phyloP scores from a whole-genome alignment of 2,888 invertebrate genomes.

The Cantharis flavilabris region DNA sequence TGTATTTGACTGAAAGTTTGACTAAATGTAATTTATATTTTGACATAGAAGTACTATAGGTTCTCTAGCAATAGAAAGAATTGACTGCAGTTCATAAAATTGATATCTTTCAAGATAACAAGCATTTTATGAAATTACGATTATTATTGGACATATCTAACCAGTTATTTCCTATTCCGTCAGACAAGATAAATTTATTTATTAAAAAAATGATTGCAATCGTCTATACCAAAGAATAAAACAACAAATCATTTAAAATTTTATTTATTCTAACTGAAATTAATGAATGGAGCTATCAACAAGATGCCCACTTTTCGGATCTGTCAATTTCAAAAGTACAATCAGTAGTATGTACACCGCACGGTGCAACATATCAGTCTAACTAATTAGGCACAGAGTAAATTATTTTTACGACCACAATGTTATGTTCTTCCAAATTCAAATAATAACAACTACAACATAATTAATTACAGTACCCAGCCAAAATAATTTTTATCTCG shows the following conservation, averaged over 20 bases:
- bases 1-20: too few species aligned
- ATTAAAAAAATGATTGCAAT: not conserved
- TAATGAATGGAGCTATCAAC: slow-evolving; percentile 54
- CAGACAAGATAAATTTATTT: not conserved
- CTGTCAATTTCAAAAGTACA: slow-evolving; percentile 38
- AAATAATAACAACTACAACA: not conserved
- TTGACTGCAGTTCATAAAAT: too few species aligned
- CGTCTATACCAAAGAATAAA: slow-evolving; percentile 10
- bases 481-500: not conserved
- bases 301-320: slow-evolving; percentile 55
- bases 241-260: slow-evolving; percentile 22
- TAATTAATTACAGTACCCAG: not conserved
- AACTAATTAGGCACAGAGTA: slow-evolving; percentile 55
- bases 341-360: slow-evolving; percentile 33
- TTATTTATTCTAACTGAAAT: slow-evolving; percentile 41
- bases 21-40: too few species aligned
- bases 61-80: too few species aligned
- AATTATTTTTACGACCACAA: slow-evolving; percentile 45
- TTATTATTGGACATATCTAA: not conserved
- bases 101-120: not conserved
- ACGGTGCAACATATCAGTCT: slow-evolving; percentile 36
- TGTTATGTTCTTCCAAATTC: slow-evolving; percentile 44
- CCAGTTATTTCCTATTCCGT: not conserved
- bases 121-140: not conserved
- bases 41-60: too few species aligned